These are phyloP conservation scores for Zygogramma bicolorata DNA, from an alignment of 2,888 invertebrate genomes.

Conservation along the genomic window DNA sequence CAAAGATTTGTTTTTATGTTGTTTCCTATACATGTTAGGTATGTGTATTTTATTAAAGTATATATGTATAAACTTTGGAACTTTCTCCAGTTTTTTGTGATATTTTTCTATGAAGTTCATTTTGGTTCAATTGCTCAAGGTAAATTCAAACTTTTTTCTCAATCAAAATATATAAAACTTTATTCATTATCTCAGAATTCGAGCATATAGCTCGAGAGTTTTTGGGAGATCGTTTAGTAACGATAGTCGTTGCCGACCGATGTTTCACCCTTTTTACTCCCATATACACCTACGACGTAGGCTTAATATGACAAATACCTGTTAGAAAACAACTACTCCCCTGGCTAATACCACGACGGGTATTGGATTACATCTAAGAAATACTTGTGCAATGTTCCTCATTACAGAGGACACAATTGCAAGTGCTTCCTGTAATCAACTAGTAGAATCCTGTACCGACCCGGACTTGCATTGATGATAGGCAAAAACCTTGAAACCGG, in stretches of 20 bases:
- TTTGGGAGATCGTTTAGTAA: not conserved
- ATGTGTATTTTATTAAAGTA: not conserved
- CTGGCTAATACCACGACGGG: not conserved
- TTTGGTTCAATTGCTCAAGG: slow-evolving; percentile 4
- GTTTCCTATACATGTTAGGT: not conserved
- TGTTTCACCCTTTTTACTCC: not conserved
- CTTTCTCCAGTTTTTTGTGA: slow-evolving; percentile 1
- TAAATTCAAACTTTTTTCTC: slow-evolving; percentile 3
- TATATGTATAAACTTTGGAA: not conserved
- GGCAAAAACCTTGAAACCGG: too few species aligned
- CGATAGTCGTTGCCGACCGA: not conserved
- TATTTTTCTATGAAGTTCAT: slow-evolving; percentile 3
- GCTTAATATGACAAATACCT: not conserved
- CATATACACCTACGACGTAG: too few species aligned
- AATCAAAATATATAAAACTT: slow-evolving; percentile 5
- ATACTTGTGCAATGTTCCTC: not conserved
- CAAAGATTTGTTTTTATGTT: slow-evolving; percentile 3
- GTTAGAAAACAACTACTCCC: too few species aligned
- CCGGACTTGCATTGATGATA: too few species aligned
- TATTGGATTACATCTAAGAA: too few species aligned
- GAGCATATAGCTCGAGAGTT: not conserved
- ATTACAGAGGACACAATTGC: too few species aligned
- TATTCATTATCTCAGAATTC: slow-evolving; percentile 6
- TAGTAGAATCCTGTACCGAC: too few species aligned
- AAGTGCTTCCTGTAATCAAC: too few species aligned